Evolutionary conservation across 2,113 vertebrate species (phyloP).

Genomic region (Oophaga pumilio): DNA sequence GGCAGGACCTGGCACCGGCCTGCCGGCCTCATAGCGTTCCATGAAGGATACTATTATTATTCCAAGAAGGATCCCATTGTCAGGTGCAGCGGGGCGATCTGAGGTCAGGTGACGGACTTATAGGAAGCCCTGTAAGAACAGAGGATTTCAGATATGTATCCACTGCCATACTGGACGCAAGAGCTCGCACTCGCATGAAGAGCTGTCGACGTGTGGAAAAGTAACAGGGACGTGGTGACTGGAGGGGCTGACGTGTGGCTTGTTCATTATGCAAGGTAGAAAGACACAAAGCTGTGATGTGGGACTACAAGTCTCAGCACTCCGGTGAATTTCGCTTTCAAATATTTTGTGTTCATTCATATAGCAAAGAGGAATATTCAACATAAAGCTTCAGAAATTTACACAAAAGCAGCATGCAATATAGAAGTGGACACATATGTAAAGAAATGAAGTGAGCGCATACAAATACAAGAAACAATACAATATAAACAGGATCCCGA

Average conservation of each 20-base stretch:
- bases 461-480: no score
- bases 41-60: slow-evolving; percentile 1
- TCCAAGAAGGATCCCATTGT: slow-evolving; percentile 3
- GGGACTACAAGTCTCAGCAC: background rate
- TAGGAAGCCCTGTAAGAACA: background rate
- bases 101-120: slow-evolving; percentile 4
- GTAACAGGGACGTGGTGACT: background rate
- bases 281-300: background rate
- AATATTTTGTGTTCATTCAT: no score
- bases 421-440: no score
- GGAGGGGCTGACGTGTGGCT: background rate
- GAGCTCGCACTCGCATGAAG: background rate
- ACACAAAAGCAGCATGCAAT: no score
- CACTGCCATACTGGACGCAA: background rate
- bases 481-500: no score
- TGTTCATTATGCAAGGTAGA: background rate
- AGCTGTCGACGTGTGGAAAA: background rate
- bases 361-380: no score
- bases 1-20: slow-evolving; percentile 11
- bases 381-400: no score
- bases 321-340: background rate
- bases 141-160: background rate
- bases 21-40: background rate
- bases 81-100: slow-evolving; percentile 17
- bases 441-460: no score